A percentile compares a stretch with the other conserved stretches of the same genome.
Conservation (phyloP, 2,113 vertebrate genomes). For the Jacana jacana region DNA sequence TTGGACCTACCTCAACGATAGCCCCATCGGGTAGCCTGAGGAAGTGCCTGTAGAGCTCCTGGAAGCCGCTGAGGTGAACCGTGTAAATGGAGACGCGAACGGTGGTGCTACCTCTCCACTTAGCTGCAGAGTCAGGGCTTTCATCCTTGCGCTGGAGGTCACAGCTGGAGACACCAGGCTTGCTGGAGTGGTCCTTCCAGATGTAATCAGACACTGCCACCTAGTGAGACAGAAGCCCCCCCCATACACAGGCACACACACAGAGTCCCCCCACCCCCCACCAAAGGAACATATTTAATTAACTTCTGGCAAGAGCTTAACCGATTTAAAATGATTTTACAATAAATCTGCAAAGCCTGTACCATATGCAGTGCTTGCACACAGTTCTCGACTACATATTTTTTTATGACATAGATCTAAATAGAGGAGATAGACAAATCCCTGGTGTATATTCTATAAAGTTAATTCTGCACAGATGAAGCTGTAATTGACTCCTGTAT, state of each 20-base stretch:
- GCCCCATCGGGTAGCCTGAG: conserved; percentile 85
- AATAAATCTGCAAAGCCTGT: conserved; percentile 67
- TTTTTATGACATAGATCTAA: conserved; percentile 75
- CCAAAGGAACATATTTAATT: conserved; percentile 69
- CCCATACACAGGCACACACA: neutral
- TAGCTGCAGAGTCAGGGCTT: neutral
- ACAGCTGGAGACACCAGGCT: conserved; percentile 51
- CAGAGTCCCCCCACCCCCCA: neutral
- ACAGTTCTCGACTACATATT: conserved; percentile 43
- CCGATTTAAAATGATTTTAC: conserved; percentile 70
- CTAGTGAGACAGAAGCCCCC: conserved; percentile 75
- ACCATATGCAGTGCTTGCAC: conserved; percentile 62
- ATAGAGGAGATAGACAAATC: conserved; percentile 72
- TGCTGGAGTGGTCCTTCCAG: conserved; percentile 76
- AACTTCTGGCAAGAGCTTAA: conserved; percentile 71
- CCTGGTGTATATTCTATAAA: conserved; percentile 73
- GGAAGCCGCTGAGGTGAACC: conserved; percentile 80
- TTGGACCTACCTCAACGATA: conserved; percentile 84
- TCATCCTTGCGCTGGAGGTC: conserved; percentile 45
- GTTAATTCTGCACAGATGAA: conserved; percentile 81
- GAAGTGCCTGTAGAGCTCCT: conserved; percentile 85
- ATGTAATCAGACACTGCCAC: conserved; percentile 90
- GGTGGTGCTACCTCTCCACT: conserved; percentile 60
- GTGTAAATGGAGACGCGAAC: conserved; percentile 82
- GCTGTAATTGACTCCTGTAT: conserved; percentile 75